Evolutionary conservation across 1,140 invertebrate genomes (phyloP).

Genomic region (Notospermus geniculatus): DNA sequence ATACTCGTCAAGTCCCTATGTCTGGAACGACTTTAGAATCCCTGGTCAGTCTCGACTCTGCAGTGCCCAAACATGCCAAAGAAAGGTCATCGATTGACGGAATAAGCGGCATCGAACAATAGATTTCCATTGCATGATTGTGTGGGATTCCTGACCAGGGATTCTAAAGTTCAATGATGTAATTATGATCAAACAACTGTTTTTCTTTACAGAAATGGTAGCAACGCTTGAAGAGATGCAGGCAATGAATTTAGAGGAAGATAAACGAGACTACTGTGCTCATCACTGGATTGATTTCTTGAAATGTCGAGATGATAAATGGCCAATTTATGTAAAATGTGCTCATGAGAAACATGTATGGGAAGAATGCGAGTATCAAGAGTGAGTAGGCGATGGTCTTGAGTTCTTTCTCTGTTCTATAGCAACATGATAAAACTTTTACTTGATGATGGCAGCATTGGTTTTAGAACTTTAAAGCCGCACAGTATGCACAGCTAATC

Average conservation of each 20-base stretch:
- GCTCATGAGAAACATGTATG: slow-evolving; percentile 71
- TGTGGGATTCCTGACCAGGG: neutral
- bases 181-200: neutral
- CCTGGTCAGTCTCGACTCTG: neutral
- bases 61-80: neutral
- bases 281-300: slow-evolving; percentile 69
- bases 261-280: slow-evolving; percentile 81
- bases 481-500: too few species aligned
- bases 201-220: slow-evolving; percentile 64
- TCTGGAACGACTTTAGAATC: neutral
- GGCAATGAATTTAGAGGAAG: slow-evolving; percentile 67
- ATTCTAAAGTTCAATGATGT: neutral
- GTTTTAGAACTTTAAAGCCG: too few species aligned
- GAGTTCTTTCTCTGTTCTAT: too few species aligned
- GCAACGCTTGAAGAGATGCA: slow-evolving; percentile 75
- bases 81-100: too few species aligned
- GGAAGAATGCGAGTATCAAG: slow-evolving; percentile 73
- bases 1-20: too few species aligned
- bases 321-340: slow-evolving; percentile 70
- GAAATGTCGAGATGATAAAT: slow-evolving; percentile 67
- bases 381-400: too few species aligned
- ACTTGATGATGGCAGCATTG: too few species aligned
- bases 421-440: too few species aligned
- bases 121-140: too few species aligned
- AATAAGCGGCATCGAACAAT: too few species aligned